Base-by-base conservation (phyloP, 2,888 invertebrate species). In the Athalia circularis region DNA sequence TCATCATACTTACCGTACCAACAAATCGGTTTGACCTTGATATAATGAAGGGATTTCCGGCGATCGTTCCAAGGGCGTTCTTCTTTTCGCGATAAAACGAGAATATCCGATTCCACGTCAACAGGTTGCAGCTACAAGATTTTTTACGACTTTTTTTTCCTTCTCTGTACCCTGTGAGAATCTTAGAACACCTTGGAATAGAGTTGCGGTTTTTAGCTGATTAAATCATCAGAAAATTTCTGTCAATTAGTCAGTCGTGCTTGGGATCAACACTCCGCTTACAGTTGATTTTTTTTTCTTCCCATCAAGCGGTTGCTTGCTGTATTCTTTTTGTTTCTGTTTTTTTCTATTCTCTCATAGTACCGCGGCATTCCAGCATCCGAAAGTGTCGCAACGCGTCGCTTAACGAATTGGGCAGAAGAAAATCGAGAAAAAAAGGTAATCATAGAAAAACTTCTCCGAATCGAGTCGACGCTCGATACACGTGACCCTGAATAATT, bases 21-120 rank as follows among this genome's bases (percentile, higher is more conserved):
- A 13, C 13, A 72, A 72, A 72, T 72, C 57, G 72, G 13, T 57
- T 15, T 11, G 54, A n/a, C 57, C 72, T 72, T 72, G 72, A 7
- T 47, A 72, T 8, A 72, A 72, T 43, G 72, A 59, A 72, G 72
- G 72, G 72, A 59, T 59, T 72, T 72, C 68, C 54, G 50, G 68
- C 54, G 4, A 15, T 29, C 9, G 43, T 52, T 11, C 59, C 72
- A 72, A 72, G 72, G 72, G 72, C 72, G 59, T 72, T 54, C 52
- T 70, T 7, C 8, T 57, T 47, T 5, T 59, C 13, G 13, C 47
- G n/a, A 45, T 59, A 72, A 47, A 72, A 72, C 45, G 7, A 13
- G 7, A 57, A 52, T 47, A 54, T 43, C 45, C 6, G 47, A 72
- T 72, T 48, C 57, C 45, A 29, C 15, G 68, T 29, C 29, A 29